Evolutionary conservation across 2,888 invertebrate genomes (phyloP).

Genomic region (Mythimna albipuncta): DNA sequence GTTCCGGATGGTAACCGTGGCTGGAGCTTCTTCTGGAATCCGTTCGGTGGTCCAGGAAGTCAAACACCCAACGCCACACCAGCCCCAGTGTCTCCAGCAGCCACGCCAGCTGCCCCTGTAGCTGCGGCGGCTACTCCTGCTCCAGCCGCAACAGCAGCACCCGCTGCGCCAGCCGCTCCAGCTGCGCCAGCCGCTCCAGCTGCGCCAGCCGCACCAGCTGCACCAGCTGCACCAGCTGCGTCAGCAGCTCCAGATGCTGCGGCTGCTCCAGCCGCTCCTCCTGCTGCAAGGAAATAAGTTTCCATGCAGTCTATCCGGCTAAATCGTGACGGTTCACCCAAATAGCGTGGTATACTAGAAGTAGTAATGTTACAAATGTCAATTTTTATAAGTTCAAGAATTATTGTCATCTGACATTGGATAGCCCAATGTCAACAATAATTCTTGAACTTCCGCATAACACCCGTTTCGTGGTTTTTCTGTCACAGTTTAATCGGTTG

Average conservation of each 20-base stretch:
- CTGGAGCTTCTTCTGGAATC: conserved; percentile 57
- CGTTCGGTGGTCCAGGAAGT: conserved; percentile 2
- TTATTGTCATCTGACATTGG: background rate
- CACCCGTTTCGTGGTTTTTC: background rate
- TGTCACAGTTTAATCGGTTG: background rate
- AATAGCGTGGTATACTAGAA: background rate
- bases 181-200: conserved; percentile 54
- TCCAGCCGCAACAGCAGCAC: conserved; percentile 53
- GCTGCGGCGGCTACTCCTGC: conserved; percentile 46
- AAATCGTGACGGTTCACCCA: conserved; percentile 1
- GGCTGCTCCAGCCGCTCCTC: conserved; percentile 47
- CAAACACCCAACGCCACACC: conserved; percentile 30
- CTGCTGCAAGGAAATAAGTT: conserved; percentile 50
- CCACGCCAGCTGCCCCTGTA: conserved; percentile 16
- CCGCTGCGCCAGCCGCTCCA: conserved; percentile 52
- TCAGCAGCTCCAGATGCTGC: conserved; percentile 45
- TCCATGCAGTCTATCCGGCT: conserved; percentile 1
- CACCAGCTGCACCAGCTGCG: conserved; percentile 57
- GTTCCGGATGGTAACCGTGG: conserved; percentile 8
- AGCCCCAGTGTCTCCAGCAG: conserved; percentile 14
- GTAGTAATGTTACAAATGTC: background rate
- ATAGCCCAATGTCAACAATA: background rate
- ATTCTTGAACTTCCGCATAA: background rate
- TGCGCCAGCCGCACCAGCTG: conserved; percentile 38
- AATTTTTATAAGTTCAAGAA: background rate